phyloP scores from a whole-genome alignment of 2,113 vertebrate genomes.

The Probosciger aterrimus region DNA sequence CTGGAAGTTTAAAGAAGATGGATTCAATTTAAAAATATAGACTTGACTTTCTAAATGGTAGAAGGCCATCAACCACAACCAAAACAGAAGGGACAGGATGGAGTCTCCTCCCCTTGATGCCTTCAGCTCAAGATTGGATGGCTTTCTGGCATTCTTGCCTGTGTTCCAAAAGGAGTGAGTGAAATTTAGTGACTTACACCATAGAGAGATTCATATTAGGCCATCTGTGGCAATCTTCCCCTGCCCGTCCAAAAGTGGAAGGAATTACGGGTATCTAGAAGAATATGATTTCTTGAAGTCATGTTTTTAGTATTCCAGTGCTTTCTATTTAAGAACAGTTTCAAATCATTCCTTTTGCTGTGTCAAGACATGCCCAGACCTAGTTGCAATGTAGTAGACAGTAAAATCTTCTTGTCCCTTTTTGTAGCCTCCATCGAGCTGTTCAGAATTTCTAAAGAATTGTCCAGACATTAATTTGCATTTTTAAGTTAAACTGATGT shows the following conservation, averaged over 20 bases:
- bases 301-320: not conserved
- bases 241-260: not conserved
- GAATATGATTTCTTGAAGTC: not conserved
- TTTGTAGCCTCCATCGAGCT: not conserved
- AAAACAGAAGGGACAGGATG: not conserved
- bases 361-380: not conserved
- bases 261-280: not conserved
- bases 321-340: not conserved
- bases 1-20: not conserved
- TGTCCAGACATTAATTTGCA: not conserved
- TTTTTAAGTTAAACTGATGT: not conserved
- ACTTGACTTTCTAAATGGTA: not conserved
- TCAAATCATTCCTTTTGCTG: not conserved
- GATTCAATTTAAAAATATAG: not conserved
- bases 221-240: not conserved
- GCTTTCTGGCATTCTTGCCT: not conserved
- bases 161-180: not conserved
- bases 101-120: not conserved
- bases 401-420: not conserved
- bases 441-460: not conserved
- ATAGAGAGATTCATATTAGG: not conserved
- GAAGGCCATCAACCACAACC: not conserved
- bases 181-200: not conserved
- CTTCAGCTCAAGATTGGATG: not conserved
- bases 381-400: not conserved